phyloP scores from a whole-genome alignment of 2,888 invertebrate species.

The Apomyelois bistriatella region DNA sequence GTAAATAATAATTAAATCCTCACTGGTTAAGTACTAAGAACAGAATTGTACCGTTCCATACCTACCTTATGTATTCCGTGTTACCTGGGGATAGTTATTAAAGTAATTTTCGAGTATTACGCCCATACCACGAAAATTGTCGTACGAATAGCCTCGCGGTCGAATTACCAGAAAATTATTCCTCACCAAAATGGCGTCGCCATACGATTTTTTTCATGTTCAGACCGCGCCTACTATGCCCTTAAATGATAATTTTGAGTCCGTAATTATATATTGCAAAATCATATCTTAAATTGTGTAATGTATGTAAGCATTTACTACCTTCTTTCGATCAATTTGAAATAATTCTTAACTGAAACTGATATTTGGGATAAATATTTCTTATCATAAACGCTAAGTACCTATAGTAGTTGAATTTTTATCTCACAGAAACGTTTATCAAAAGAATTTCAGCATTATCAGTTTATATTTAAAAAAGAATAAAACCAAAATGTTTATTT shows the following conservation, averaged over 20 bases:
- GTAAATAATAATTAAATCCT: constrained; percentile 19
- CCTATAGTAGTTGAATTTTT: too few relatives aligned
- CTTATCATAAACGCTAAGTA: too few relatives aligned
- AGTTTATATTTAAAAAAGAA: too few relatives aligned
- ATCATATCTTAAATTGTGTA: too few relatives aligned
- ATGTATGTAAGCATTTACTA: too few relatives aligned
- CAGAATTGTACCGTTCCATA: constrained; percentile 20
- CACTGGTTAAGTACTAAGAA: constrained; percentile 11
- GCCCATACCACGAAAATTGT: constrained; percentile 39
- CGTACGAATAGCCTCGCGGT: constrained; percentile 33
- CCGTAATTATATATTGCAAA: constrained; percentile 61
- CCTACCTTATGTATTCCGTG: constrained; percentile 33
- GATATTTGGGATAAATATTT: too few relatives aligned
- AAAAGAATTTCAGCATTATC: too few relatives aligned
- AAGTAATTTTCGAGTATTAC: constrained; percentile 57
- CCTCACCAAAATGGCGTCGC: constrained; percentile 48
- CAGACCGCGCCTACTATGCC: constrained; percentile 35
- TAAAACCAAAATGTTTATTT: too few relatives aligned
- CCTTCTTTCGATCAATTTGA: too few relatives aligned
- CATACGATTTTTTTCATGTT: constrained; percentile 40
- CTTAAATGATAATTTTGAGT: constrained; percentile 50
- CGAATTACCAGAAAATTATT: constrained; percentile 52
- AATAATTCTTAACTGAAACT: too few relatives aligned
- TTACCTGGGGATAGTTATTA: constrained; percentile 55
- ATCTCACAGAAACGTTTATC: too few relatives aligned